These are phyloP conservation scores for Deilephila elpenor DNA, from an alignment of 2,888 invertebrate species.

Conservation along the genomic window DNA sequence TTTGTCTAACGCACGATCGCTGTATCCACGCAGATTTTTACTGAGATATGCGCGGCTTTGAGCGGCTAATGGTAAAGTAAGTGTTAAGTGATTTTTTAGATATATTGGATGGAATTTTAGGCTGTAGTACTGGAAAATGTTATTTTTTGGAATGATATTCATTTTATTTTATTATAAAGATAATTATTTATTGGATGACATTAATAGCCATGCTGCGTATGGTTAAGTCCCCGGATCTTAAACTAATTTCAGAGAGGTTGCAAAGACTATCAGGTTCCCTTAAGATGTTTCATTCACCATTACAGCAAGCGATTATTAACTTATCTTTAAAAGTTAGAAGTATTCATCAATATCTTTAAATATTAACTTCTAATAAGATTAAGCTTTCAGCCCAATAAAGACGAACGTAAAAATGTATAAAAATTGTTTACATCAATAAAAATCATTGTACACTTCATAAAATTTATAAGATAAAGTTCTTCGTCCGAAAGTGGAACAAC, in stretches of 20 bases:
- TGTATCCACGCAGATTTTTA: slow-evolving; percentile 5
- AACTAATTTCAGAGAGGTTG: no score
- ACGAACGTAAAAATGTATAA: slow-evolving; percentile 12
- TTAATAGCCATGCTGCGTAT: no score
- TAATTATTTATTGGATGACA: no score
- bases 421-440: slow-evolving; percentile 26
- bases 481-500: slow-evolving; percentile 29
- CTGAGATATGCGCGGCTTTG: slow-evolving; percentile 26
- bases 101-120: neutral
- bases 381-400: neutral
- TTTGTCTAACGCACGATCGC: slow-evolving; percentile 29
- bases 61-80: neutral
- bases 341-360: neutral
- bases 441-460: slow-evolving; percentile 30
- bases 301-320: no score
- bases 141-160: no score
- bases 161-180: no score
- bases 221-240: no score
- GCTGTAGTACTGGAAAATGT: no score
- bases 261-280: no score
- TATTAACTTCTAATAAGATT: neutral
- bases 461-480: slow-evolving; percentile 29
- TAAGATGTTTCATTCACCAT: no score
- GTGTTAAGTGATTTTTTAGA: neutral
- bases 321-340: no score